phyloP scores from a whole-genome alignment of 2,888 invertebrate genomes.

The Cephus pygmeus region DNA sequence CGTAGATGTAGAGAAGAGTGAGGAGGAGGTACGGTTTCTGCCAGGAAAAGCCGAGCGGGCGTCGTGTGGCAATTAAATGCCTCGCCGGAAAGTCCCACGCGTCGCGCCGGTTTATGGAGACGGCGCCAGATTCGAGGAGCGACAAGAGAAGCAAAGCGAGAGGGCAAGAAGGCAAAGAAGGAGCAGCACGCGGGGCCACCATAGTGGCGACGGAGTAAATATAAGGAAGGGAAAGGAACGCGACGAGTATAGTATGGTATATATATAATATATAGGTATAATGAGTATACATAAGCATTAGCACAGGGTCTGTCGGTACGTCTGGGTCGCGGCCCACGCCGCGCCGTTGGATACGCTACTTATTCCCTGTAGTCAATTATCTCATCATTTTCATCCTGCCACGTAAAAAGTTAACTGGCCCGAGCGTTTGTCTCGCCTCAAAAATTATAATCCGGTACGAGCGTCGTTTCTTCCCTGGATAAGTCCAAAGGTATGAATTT shows the following conservation, averaged over 20 bases:
- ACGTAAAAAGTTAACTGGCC: slow-evolving; percentile 24
- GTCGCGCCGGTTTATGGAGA: slow-evolving; percentile 30
- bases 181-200: not conserved
- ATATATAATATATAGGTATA: not conserved
- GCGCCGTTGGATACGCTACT: slow-evolving; percentile 1
- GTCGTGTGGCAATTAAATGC: slow-evolving; percentile 4
- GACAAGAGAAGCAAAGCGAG: slow-evolving; percentile 22
- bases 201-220: not conserved
- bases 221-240: not conserved
- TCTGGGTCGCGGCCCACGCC: slow-evolving; percentile 9
- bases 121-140: slow-evolving; percentile 32
- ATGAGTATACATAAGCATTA: not conserved
- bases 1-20: not conserved
- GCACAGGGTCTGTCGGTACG: slow-evolving; percentile 1
- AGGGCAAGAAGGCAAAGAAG: slow-evolving; percentile 13
- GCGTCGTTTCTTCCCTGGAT: not conserved
- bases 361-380: slow-evolving; percentile 36
- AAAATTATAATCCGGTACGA: slow-evolving; percentile 10
- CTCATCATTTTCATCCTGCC: slow-evolving; percentile 47
- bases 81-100: slow-evolving; percentile 32
- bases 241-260: not conserved
- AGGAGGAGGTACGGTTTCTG: not conserved
- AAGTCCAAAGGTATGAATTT: slow-evolving; percentile 9
- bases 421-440: slow-evolving; percentile 17
- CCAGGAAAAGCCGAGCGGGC: slow-evolving; percentile 2